Evolutionary conservation across 23 tunicate species (phyloP).

Genomic region (Styela clava): DNA sequence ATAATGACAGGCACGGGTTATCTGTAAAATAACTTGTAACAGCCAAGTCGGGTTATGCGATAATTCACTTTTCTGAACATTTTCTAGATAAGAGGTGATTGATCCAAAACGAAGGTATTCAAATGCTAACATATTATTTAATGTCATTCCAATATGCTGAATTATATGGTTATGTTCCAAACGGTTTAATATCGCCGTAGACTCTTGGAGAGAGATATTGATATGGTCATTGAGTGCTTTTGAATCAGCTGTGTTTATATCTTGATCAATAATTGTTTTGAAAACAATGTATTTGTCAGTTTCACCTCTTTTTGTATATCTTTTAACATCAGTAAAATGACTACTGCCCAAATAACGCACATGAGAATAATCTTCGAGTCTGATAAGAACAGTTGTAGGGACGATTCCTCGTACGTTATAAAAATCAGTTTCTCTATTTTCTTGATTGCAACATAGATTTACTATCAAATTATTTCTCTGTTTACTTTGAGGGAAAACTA

Average conservation of each 20-base stretch:
- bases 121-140: slow-evolving; percentile 42
- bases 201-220: slow-evolving; percentile 59
- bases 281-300: not conserved
- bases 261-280: slow-evolving; percentile 5
- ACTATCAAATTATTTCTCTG: slow-evolving; percentile 40
- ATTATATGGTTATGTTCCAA: slow-evolving; percentile 56
- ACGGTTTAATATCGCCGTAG: slow-evolving; percentile 35
- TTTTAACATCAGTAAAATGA: slow-evolving; percentile 55
- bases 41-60: slow-evolving; percentile 46
- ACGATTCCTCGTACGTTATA: not conserved
- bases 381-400: not conserved
- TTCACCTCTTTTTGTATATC: slow-evolving; percentile 13
- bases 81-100: slow-evolving; percentile 39
- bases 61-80: not conserved
- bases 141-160: slow-evolving; percentile 45
- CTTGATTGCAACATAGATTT: not conserved
- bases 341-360: slow-evolving; percentile 57
- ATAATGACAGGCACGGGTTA: slow-evolving; percentile 74
- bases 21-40: slow-evolving; percentile 53
- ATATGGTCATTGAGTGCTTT: slow-evolving; percentile 36
- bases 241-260: slow-evolving; percentile 2
- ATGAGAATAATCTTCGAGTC: not conserved
- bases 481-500: slow-evolving; percentile 40
- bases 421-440: not conserved
- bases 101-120: slow-evolving; percentile 58